A percentile compares a stretch with the other conserved stretches of the same genome.
phyloP scores from a whole-genome alignment of 2,113 vertebrate genomes.

The Lagopus muta region DNA sequence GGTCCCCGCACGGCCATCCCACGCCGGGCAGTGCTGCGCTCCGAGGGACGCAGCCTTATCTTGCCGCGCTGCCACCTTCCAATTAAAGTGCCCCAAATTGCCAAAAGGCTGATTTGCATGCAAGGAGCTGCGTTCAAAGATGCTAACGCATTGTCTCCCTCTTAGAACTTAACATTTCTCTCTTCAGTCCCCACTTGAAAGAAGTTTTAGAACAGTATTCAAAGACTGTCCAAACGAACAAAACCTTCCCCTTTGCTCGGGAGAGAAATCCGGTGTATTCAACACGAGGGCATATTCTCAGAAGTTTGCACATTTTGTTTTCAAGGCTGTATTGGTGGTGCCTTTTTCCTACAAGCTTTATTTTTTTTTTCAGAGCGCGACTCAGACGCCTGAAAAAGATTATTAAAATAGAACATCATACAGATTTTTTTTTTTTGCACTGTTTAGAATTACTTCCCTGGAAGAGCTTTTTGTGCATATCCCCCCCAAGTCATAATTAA shows the following conservation, averaged over 20 bases:
- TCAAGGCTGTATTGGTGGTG: conserved; percentile 68
- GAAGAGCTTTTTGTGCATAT: conserved; percentile 20
- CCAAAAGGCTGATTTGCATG: conserved; percentile 68
- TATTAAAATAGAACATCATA: conserved; percentile 67
- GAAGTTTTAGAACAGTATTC: conserved; percentile 72
- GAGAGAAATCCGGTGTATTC: conserved; percentile 74
- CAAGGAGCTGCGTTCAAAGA: conserved; percentile 62
- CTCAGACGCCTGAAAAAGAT: conserved; percentile 57
- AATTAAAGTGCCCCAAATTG: conserved; percentile 59
- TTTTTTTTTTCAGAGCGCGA: neutral
- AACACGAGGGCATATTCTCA: conserved; percentile 63
- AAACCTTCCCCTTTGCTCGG: conserved; percentile 64
- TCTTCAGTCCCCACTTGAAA: conserved; percentile 71
- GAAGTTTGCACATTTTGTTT: conserved; percentile 67
- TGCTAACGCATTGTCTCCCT: conserved; percentile 72
- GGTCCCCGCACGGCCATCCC: too few relatives aligned
- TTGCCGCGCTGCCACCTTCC: conserved; percentile 47
- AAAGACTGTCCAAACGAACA: conserved; percentile 72
- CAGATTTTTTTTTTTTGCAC: neutral
- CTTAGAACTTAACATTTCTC: conserved; percentile 70
- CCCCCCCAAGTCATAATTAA: conserved; percentile 33
- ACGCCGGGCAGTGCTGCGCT: too few relatives aligned
- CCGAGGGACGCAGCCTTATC: neutral
- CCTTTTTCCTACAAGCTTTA: conserved; percentile 25
- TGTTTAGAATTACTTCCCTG: conserved; percentile 59